Evolutionary conservation across 2,888 invertebrate species (phyloP).

Genomic region (Limnephilus rhombicus): DNA sequence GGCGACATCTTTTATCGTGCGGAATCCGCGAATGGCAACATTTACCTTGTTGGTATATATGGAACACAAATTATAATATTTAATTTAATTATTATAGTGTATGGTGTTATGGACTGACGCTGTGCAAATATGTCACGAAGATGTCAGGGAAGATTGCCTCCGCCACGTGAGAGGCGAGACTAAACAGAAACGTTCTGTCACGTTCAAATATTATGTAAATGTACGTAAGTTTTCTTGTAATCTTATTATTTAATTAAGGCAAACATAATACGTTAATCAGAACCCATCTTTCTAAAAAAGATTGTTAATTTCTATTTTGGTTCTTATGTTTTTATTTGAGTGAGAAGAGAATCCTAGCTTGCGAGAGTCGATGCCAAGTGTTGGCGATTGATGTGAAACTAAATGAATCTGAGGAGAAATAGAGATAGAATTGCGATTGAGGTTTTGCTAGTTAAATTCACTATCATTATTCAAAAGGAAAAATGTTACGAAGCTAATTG

Average conservation of each 20-base stretch:
- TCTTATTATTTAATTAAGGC: neutral
- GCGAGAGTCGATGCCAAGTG: no score
- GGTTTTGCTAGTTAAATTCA: no score
- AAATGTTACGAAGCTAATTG: no score
- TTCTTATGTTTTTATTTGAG: neutral
- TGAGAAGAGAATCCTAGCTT: neutral
- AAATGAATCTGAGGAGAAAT: no score
- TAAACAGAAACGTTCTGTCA: neutral
- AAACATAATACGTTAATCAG: neutral
- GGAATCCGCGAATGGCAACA: neutral
- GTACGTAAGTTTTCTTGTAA: neutral
- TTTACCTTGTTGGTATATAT: neutral
- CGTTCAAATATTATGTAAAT: neutral
- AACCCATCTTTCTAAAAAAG: neutral
- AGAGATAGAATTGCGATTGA: no score
- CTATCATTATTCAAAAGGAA: no score
- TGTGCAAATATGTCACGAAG: constrained; percentile 13
- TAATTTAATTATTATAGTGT: no score
- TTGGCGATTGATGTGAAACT: no score
- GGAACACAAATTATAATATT: neutral
- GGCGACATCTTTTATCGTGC: neutral
- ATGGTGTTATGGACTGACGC: neutral
- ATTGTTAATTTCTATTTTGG: neutral
- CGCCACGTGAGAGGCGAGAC: neutral
- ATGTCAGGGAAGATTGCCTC: neutral